Conservation (phyloP, 2,113 vertebrate species). For the Tachuris rubrigastra region DNA sequence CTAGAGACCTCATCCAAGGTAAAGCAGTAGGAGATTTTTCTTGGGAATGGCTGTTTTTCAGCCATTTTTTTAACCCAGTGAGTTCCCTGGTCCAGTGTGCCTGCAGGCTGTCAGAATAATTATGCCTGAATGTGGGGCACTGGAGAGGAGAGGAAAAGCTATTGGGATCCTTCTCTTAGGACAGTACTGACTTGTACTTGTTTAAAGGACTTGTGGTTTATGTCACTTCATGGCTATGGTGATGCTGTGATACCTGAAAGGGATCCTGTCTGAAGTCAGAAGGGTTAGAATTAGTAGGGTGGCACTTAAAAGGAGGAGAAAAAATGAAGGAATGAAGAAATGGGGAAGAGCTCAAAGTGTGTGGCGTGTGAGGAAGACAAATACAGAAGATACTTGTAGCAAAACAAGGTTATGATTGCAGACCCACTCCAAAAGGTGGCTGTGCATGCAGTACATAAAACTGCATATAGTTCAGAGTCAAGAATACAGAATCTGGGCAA, state of each 20-base stretch:
- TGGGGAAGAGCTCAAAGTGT: background rate
- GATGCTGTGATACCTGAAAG: background rate
- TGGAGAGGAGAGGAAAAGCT: background rate
- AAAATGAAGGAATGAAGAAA: background rate
- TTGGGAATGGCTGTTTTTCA: background rate
- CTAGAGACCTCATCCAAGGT: background rate
- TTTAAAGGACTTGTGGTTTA: background rate
- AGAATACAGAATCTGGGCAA: background rate
- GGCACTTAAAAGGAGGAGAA: background rate
- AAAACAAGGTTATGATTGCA: background rate
- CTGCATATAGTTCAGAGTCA: background rate
- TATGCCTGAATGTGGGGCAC: background rate
- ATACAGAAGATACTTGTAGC: background rate
- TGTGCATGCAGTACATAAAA: background rate
- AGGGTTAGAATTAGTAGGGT: background rate
- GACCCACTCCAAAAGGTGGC: background rate
- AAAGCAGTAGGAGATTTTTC: background rate
- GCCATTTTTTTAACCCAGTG: background rate
- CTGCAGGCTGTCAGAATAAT: background rate
- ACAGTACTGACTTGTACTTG: background rate
- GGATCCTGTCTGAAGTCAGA: background rate
- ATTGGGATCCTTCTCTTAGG: background rate
- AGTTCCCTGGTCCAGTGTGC: background rate
- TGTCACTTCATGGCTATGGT: background rate
- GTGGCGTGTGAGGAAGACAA: background rate